Percentiles rank a stretch among this genome's conserved stretches.
Conservation (phyloP, 1,140 invertebrate genomes). For the Drosophila pectinifera region DNA sequence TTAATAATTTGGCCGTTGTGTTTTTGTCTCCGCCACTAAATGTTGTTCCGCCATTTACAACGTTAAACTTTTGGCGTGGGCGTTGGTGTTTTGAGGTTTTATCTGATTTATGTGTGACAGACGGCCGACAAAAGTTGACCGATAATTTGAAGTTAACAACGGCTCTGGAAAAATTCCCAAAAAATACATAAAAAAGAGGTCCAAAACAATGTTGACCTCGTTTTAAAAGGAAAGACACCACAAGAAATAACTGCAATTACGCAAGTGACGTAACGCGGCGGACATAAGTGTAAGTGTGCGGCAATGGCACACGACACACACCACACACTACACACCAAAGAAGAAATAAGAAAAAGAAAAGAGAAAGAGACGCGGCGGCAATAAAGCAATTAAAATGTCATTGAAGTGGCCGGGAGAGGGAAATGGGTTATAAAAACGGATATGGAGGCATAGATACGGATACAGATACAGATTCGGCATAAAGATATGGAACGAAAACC, state of each 20-base stretch:
- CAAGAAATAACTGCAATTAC: conserved; percentile 72
- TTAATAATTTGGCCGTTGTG: conserved; percentile 9
- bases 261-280: conserved; percentile 71
- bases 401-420: conserved; percentile 70
- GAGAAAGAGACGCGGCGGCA: conserved; percentile 45
- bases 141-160: conserved; percentile 78
- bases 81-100: conserved; percentile 56
- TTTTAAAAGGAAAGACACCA: conserved; percentile 48
- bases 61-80: conserved; percentile 34
- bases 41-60: conserved; percentile 59
- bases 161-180: conserved; percentile 45
- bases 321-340: too few species aligned
- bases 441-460: conserved; percentile 70
- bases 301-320: conserved; percentile 73
- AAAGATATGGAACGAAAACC: conserved; percentile 54
- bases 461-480: conserved; percentile 43
- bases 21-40: conserved; percentile 46
- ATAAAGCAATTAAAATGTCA: conserved; percentile 84
- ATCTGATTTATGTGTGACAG: conserved; percentile 81
- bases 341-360: conserved; percentile 17
- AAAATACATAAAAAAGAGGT: conserved; percentile 45
- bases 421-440: conserved; percentile 82
- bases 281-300: conserved; percentile 58
- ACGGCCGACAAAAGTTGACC: conserved; percentile 74
- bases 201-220: conserved; percentile 75